These are phyloP conservation scores for Drosophila kepulauana DNA, from an alignment of 1,140 invertebrate genomes.

Conservation along the genomic window DNA sequence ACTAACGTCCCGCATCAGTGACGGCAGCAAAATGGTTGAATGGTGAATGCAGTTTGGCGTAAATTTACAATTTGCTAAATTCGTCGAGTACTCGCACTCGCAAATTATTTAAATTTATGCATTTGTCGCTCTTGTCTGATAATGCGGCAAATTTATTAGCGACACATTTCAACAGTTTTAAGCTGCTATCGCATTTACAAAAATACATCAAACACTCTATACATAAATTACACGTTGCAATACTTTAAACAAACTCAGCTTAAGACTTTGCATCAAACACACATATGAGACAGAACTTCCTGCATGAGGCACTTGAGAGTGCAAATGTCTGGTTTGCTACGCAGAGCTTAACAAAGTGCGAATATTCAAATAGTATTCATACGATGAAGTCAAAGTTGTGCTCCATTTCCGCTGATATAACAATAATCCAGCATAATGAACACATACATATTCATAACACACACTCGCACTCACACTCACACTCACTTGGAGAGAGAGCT, in stretches of 20 bases:
- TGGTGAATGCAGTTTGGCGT: conserved; percentile 60
- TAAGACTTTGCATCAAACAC: neutral
- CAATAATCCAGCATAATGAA: conserved; percentile 73
- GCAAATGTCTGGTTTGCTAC: neutral
- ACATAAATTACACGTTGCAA: neutral
- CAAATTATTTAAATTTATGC: conserved; percentile 45
- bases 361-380: conserved; percentile 67
- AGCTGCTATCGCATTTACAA: conserved; percentile 13
- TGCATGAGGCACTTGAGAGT: conserved; percentile 1
- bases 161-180: conserved; percentile 12
- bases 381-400: conserved; percentile 65
- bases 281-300: neutral
- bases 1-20: conserved; percentile 31
- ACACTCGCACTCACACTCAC: conserved; percentile 30
- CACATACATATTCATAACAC: conserved; percentile 79
- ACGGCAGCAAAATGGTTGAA: conserved; percentile 55
- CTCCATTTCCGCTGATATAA: conserved; percentile 73
- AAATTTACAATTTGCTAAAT: conserved; percentile 58
- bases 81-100: conserved; percentile 19
- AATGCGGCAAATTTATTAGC: conserved; percentile 60
- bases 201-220: neutral
- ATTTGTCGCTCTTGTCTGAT: conserved; percentile 30
- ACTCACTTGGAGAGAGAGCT: conserved; percentile 5
- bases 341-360: conserved; percentile 43
- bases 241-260: neutral